phyloP scores from a whole-genome alignment of 2,113 vertebrate genomes.

The Plectropomus leopardus region DNA sequence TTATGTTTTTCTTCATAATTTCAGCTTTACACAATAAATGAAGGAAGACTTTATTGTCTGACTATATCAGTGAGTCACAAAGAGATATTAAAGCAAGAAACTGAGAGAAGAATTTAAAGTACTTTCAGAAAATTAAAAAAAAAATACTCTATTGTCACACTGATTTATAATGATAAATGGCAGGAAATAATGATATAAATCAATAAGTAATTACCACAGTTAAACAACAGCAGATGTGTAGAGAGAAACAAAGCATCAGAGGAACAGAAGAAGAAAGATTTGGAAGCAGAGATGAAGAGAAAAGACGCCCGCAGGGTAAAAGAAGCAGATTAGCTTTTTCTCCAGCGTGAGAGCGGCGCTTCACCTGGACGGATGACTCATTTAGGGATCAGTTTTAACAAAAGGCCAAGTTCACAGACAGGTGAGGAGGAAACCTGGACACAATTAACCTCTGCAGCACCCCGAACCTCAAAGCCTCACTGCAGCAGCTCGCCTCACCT shows the following conservation, averaged over 20 bases:
- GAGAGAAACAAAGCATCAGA: neutral
- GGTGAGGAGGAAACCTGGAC: slow-evolving; percentile 39
- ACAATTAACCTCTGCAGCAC: slow-evolving; percentile 50
- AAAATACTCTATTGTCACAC: neutral
- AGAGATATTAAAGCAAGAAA: too few relatives aligned
- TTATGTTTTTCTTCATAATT: too few relatives aligned
- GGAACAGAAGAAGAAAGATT: neutral
- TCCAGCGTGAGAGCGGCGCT: neutral
- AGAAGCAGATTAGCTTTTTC: neutral
- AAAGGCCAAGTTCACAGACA: slow-evolving; percentile 15
- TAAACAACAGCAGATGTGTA: neutral
- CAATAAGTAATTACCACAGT: neutral
- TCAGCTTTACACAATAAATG: too few relatives aligned
- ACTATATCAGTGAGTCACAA: too few relatives aligned
- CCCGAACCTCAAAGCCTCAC: neutral
- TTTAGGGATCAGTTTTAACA: slow-evolving; percentile 37
- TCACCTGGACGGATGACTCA: slow-evolving; percentile 30
- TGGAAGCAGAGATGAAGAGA: neutral
- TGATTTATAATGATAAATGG: neutral
- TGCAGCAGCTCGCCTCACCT: neutral
- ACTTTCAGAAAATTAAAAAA: neutral
- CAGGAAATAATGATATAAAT: neutral
- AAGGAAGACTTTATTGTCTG: too few relatives aligned
- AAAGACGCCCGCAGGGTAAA: neutral
- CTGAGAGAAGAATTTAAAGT: too few relatives aligned